Evolutionary conservation across 1,140 invertebrate genomes (phyloP), one percentile per base, ranked within the genome.

Genomic region (Branchinecta lynchi): DNA sequence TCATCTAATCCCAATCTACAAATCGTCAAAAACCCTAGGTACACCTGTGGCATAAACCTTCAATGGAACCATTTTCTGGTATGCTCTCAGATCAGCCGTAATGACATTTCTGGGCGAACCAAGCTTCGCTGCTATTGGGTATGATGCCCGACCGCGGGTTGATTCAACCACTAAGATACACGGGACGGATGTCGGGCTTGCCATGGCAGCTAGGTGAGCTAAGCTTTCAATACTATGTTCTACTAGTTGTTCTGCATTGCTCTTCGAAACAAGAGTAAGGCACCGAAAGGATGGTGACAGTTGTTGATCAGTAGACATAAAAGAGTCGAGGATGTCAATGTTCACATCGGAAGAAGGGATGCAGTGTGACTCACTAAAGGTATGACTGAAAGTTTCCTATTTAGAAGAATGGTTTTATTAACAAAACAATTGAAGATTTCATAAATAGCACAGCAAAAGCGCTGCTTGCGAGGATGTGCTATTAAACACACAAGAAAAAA

Each of bases 221-320:
- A 60, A 20, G 12, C 17, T 60, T 60, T 60, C 51, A 60, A 60
- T 60, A 60, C 12, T 60, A 15, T 60, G 12, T 12, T 15, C 12
- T 60, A 15, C 51, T 60, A 60, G 51, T 60, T 60, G 51, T 60
- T 60, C 51, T 60, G 51, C 51, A 60, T 60, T 60, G 17, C 51
- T 60, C 51, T 20, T 60, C 51, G 17, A 60, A 60, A 60, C 17
- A 60, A 60, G 51, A 60, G 17, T 20, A 60, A 60, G 51, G 51
- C 12, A 20, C 12, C 12, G 12, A 60, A 60, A 15, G 51, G 51
- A 60, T 15, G 12, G 12, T 15, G 17, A 15, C 51, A 15, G 17
- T 12, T 60, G 51, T 60, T 60, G 17, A 60, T 60, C 17, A 15
- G 12, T 60, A 60, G 51, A 15, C 17, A 20, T 20, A 60, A 15